Percentiles rank a stretch among this genome's conserved stretches.
Evolutionary conservation across 2,797 vertebrate species (phyloP).

Genomic region (Buceros bicornis): DNA sequence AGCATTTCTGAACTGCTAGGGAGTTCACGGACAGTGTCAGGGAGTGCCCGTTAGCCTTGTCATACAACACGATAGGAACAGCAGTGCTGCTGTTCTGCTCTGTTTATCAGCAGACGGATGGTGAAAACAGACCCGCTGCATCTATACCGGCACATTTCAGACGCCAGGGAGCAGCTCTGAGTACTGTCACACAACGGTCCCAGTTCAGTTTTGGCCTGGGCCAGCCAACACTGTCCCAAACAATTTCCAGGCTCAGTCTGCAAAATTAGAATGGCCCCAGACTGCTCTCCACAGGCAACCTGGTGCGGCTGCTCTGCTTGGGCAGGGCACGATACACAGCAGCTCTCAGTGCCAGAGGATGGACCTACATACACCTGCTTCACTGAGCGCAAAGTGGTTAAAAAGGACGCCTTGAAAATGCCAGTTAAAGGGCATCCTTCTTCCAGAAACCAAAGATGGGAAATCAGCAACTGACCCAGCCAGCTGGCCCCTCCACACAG

Average conservation of each 20-base stretch:
- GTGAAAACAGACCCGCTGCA: not conserved
- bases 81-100: not conserved
- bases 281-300: fast-evolving
- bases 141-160: not conserved
- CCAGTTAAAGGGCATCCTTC: not conserved
- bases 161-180: not conserved
- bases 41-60: not conserved
- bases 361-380: not conserved
- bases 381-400: not conserved
- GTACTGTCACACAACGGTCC: not conserved
- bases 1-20: not conserved
- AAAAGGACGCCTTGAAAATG: not conserved
- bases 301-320: not conserved
- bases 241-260: not conserved
- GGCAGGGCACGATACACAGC: not conserved
- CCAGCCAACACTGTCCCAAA: not conserved
- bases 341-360: not conserved
- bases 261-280: not conserved
- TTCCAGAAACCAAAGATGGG: not conserved
- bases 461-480: not conserved
- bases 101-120: not conserved
- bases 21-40: not conserved
- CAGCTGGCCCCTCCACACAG: not conserved
- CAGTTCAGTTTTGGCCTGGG: not conserved
- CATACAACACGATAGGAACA: not conserved